Conservation (phyloP, 2,113 vertebrate genomes). For the Lynx canadensis region DNA sequence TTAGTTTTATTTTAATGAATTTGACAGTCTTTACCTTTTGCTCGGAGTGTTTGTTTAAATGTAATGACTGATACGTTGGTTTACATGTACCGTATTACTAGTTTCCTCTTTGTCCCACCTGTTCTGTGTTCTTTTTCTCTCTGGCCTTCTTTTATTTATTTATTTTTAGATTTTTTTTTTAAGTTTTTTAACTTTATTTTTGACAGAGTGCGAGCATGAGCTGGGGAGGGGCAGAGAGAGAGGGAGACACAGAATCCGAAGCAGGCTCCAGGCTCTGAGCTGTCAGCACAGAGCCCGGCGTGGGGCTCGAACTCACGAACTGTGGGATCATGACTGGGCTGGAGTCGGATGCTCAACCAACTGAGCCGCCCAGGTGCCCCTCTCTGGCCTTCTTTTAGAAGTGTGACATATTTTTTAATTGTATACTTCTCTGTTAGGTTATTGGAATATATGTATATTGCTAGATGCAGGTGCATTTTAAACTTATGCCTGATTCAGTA, state of each 20-base stretch:
- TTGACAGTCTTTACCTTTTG: background rate
- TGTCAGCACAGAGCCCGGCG: too few relatives aligned
- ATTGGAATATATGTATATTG: background rate
- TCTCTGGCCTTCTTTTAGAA: background rate
- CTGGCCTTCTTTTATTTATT: background rate
- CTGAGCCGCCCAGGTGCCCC: too few relatives aligned
- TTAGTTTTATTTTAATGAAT: background rate
- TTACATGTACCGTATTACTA: fast-evolving
- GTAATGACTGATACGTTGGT: fast-evolving
- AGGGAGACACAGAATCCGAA: too few relatives aligned
- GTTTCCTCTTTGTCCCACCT: background rate
- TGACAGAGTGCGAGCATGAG: too few relatives aligned
- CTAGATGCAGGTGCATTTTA: background rate
- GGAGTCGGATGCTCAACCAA: too few relatives aligned
- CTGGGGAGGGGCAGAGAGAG: too few relatives aligned
- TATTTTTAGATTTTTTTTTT: too few relatives aligned
- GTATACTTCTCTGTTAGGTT: background rate
- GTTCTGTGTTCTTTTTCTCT: background rate
- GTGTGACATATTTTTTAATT: fast-evolving
- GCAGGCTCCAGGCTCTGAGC: too few relatives aligned
- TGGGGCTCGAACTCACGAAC: too few relatives aligned
- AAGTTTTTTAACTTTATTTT: too few relatives aligned
- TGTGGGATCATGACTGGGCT: too few relatives aligned
- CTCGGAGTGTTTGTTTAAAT: background rate
- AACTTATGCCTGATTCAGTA: background rate